These are phyloP conservation scores for Pseudanteris insignis DNA, from an alignment of 2,888 invertebrate species.

Conservation along the genomic window DNA sequence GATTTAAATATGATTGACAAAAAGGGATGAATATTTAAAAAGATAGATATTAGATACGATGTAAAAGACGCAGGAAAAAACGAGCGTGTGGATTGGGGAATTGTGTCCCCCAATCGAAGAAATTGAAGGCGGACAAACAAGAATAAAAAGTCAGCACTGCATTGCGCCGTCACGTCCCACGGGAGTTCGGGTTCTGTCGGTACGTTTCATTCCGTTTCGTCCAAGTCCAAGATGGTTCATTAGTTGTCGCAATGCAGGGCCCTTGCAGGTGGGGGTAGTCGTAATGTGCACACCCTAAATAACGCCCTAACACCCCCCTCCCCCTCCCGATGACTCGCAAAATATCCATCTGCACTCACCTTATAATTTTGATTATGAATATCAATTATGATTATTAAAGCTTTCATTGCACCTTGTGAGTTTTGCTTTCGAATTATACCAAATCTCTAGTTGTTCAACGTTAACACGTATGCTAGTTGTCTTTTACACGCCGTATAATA, in stretches of 20 bases:
- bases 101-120: constrained; percentile 28
- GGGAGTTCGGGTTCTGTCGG: constrained; percentile 56
- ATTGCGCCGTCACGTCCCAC: constrained; percentile 66
- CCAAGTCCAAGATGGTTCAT: constrained; percentile 66
- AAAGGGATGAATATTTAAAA: constrained; percentile 34
- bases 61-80: neutral
- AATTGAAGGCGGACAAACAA: constrained; percentile 39
- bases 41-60: no score
- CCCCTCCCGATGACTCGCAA: neutral
- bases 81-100: constrained; percentile 10
- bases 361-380: no score
- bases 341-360: no score
- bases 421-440: no score
- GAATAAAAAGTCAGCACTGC: constrained; percentile 54
- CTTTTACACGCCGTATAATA: constrained; percentile 15
- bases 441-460: no score
- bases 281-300: constrained; percentile 27
- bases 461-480: neutral
- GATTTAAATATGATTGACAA: no score
- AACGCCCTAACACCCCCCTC: constrained; percentile 12
- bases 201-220: constrained; percentile 51
- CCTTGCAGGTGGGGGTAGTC: constrained; percentile 45
- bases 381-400: no score
- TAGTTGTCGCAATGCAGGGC: constrained; percentile 67
- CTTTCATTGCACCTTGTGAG: no score